phyloP scores from a whole-genome alignment of 2,113 vertebrate species.

The Sander lucioperca region DNA sequence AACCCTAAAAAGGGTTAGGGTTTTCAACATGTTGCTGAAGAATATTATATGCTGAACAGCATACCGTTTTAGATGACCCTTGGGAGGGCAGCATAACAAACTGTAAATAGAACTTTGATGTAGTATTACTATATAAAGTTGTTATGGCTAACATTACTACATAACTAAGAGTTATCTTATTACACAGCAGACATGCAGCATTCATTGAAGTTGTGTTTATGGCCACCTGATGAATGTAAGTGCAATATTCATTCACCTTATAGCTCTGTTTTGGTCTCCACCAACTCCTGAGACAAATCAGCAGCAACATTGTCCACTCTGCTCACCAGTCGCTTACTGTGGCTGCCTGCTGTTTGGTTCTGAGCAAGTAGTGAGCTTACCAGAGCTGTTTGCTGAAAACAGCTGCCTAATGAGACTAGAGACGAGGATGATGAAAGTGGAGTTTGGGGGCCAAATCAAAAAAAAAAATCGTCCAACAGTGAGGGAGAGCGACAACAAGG shows the following conservation, averaged over 20 bases:
- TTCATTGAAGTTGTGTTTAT: neutral
- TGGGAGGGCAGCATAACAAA: neutral
- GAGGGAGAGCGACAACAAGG: neutral
- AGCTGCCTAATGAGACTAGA: neutral
- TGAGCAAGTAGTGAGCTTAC: too few relatives aligned
- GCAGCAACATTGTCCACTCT: too few relatives aligned
- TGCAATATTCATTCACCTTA: too few relatives aligned
- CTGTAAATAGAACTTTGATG: neutral
- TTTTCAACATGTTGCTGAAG: neutral
- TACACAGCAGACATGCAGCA: neutral
- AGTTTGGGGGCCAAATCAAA: neutral
- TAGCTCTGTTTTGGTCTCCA: too few relatives aligned
- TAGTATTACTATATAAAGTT: neutral
- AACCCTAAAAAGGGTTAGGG: too few relatives aligned
- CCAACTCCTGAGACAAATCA: too few relatives aligned
- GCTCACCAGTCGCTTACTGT: too few relatives aligned
- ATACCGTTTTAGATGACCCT: neutral
- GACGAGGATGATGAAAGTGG: neutral
- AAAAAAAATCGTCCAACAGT: neutral
- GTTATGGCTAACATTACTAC: neutral
- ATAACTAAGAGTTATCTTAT: neutral
- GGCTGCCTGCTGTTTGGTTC: too few relatives aligned
- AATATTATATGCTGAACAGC: neutral
- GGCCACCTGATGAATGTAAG: too few relatives aligned
- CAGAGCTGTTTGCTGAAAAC: neutral